Conservation (phyloP, 1,140 invertebrate genomes). For the Polypedilum pembai region DNA sequence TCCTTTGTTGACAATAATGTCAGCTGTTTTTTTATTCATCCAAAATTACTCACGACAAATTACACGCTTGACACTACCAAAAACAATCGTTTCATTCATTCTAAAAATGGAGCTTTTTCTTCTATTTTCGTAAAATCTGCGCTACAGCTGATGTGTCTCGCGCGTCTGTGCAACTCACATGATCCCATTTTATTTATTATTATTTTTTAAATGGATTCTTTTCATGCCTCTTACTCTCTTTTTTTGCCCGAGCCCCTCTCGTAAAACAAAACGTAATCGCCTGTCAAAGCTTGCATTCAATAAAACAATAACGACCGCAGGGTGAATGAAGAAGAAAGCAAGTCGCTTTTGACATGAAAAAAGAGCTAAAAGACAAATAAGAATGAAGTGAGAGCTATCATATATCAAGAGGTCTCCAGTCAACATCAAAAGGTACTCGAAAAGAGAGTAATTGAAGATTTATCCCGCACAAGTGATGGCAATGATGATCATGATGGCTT, state of each 20-base stretch:
- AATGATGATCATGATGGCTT: not conserved
- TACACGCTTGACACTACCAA: constrained; percentile 10
- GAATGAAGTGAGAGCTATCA: constrained; percentile 11
- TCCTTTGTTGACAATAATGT: not conserved
- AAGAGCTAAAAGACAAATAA: not conserved
- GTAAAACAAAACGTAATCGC: not conserved
- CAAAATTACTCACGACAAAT: constrained; percentile 7
- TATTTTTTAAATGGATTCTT: not conserved
- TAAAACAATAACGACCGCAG: constrained; percentile 12
- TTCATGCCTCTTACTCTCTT: not conserved
- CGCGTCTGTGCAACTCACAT: constrained; percentile 3
- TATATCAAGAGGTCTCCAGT: constrained; percentile 8
- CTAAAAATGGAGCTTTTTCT: constrained; percentile 17
- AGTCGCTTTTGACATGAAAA: not conserved
- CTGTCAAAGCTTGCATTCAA: constrained; percentile 17
- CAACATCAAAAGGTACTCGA: not conserved
- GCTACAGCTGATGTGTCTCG: not conserved
- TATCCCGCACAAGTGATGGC: constrained; percentile 8
- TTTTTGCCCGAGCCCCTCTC: not conserved
- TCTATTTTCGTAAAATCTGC: constrained; percentile 4
- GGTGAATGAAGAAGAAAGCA: not conserved
- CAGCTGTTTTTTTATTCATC: constrained; percentile 2
- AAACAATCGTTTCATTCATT: constrained; percentile 13
- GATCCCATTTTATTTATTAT: constrained; percentile 4
- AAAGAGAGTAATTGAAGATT: not conserved